Percentiles rank a stretch among this genome's conserved stretches.
Conservation (phyloP, 2,113 vertebrate species). For the Polyodon spathula region DNA sequence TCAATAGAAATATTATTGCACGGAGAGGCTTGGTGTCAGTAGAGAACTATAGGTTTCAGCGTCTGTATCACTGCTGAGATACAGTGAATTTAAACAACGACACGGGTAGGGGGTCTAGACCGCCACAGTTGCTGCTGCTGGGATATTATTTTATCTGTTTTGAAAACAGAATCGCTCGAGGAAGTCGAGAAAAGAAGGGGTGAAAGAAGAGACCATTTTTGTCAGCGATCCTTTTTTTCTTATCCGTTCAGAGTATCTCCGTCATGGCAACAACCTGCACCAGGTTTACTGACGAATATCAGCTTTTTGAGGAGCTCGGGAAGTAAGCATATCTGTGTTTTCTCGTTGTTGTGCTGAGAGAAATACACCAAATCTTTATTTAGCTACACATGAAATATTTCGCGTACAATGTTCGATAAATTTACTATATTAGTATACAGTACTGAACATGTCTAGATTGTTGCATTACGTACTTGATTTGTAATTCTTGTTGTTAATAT, state of each 20-base stretch:
- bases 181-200: conserved; percentile 12
- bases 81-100: too few relatives aligned
- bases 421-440: too few relatives aligned
- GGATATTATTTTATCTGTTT: too few relatives aligned
- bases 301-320: conserved; percentile 95
- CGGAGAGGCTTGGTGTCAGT: too few relatives aligned
- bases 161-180: conserved; percentile 1
- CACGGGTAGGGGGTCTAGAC: too few relatives aligned
- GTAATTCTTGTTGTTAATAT: too few relatives aligned
- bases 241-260: conserved; percentile 19
- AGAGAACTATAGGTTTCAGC: too few relatives aligned
- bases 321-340: conserved; percentile 67
- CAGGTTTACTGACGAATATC: conserved; percentile 91
- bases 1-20: not conserved
- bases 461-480: too few relatives aligned
- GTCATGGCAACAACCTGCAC: conserved; percentile 87
- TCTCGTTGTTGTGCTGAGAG: not conserved
- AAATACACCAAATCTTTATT: not conserved
- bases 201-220: conserved; percentile 18
- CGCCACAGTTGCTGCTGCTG: too few relatives aligned
- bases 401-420: too few relatives aligned
- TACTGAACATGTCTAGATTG: too few relatives aligned
- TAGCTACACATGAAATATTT: not conserved
- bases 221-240: conserved; percentile 16
- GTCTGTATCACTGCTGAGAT: too few relatives aligned